Conservation (phyloP, 2,888 invertebrate genomes). For the Meghimatium bilineatum region DNA sequence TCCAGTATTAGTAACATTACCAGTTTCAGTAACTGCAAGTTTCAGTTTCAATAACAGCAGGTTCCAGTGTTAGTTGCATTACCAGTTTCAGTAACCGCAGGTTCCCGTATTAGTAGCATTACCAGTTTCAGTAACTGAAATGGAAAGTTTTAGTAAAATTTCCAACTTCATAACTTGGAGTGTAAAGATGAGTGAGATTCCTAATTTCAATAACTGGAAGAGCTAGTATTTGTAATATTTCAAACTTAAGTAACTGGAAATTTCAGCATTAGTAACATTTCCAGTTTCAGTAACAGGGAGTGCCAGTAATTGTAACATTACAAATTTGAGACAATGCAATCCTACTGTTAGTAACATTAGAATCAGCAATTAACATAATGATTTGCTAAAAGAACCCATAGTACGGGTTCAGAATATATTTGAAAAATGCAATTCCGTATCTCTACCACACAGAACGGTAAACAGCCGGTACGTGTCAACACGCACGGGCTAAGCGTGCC, state of each 20-base stretch:
- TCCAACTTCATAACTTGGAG: too few relatives aligned
- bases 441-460: background rate
- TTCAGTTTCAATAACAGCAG: background rate
- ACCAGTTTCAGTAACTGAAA: background rate
- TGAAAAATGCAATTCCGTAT: background rate
- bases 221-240: too few relatives aligned
- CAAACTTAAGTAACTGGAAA: too few relatives aligned
- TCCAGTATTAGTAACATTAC: background rate
- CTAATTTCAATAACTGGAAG: too few relatives aligned
- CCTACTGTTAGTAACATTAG: background rate
- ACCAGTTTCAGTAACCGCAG: background rate
- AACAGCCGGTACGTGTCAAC: conserved; percentile 13
- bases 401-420: background rate
- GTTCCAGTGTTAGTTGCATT: background rate
- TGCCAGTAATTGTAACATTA: too few relatives aligned
- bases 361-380: background rate
- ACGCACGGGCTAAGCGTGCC: background rate
- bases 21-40: background rate
- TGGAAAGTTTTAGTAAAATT: background rate
- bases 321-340: too few relatives aligned
- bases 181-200: too few relatives aligned
- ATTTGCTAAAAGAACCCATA: background rate
- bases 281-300: too few relatives aligned
- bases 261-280: too few relatives aligned
- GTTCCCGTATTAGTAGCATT: background rate